A percentile compares a stretch with the other conserved stretches of the same genome.
These are phyloP conservation scores for Drosophila pandora DNA, from an alignment of 1,140 invertebrate genomes.

Conservation along the genomic window DNA sequence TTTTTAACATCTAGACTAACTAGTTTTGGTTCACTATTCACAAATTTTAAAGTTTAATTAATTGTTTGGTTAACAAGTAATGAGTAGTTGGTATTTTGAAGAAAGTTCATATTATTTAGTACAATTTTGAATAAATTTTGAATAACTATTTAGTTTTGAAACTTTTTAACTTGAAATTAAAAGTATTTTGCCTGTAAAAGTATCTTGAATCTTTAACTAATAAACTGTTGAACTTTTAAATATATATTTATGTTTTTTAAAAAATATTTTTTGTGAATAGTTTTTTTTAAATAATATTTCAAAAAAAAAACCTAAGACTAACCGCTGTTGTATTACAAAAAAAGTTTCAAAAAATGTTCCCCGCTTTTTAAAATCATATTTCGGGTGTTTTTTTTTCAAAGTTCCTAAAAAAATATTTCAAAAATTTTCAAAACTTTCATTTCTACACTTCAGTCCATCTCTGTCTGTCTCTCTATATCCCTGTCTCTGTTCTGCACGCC, in stretches of 20 bases:
- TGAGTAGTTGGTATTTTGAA: too few species aligned
- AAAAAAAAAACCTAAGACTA: background rate
- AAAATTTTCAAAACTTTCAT: background rate
- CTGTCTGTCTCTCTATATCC: constrained; percentile 18
- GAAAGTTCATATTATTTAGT: too few species aligned
- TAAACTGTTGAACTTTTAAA: too few species aligned
- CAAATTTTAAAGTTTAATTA: background rate
- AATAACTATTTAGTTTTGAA: background rate
- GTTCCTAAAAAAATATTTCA: background rate
- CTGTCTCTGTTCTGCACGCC: constrained; percentile 5
- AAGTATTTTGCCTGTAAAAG: background rate
- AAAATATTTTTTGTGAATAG: background rate
- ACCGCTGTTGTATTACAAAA: background rate
- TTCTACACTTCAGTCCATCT: constrained; percentile 6
- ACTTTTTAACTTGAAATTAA: too few species aligned
- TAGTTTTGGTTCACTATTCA: background rate
- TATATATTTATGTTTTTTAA: background rate
- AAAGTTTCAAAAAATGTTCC: background rate
- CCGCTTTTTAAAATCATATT: background rate
- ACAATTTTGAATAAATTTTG: background rate
- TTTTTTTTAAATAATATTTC: constrained; percentile 2
- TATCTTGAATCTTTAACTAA: background rate
- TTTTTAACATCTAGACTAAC: background rate
- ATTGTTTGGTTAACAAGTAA: too few species aligned
- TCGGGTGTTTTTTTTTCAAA: background rate